phyloP scores from a whole-genome alignment of 2,888 invertebrate genomes.

The Microctonus hyperodae region DNA sequence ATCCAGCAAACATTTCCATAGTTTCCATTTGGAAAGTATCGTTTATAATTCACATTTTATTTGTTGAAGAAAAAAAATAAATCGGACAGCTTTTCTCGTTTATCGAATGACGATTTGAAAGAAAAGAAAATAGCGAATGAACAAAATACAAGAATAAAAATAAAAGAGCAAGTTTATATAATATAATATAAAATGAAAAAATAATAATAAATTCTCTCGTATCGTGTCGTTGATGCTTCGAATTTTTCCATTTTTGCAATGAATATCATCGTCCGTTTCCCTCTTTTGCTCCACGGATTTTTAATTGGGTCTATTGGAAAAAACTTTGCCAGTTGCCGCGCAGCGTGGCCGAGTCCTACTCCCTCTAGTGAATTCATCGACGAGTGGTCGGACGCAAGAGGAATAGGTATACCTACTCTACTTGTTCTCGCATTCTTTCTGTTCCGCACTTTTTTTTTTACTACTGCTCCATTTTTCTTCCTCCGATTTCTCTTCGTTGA shows the following conservation, averaged over 20 bases:
- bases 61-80: no score
- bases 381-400: conserved; percentile 30
- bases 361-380: conserved; percentile 32
- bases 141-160: neutral
- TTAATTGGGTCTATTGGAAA: conserved; percentile 43
- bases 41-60: no score
- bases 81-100: neutral
- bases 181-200: neutral
- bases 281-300: conserved; percentile 26
- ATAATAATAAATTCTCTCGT: conserved; percentile 11
- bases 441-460: conserved; percentile 3
- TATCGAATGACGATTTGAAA: neutral
- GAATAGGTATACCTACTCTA: conserved; percentile 26
- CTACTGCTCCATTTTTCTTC: neutral
- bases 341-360: conserved; percentile 22
- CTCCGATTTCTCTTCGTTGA: conserved; percentile 5
- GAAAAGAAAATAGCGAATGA: neutral
- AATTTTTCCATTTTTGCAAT: conserved; percentile 22
- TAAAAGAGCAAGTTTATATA: neutral
- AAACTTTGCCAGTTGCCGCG: conserved; percentile 35
- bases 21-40: no score
- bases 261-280: conserved; percentile 26
- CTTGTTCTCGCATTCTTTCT: conserved; percentile 23
- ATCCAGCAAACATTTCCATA: no score
- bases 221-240: conserved; percentile 16